Evolutionary conservation across 1,140 invertebrate species (phyloP).

Genomic region (Magallana angulata): DNA sequence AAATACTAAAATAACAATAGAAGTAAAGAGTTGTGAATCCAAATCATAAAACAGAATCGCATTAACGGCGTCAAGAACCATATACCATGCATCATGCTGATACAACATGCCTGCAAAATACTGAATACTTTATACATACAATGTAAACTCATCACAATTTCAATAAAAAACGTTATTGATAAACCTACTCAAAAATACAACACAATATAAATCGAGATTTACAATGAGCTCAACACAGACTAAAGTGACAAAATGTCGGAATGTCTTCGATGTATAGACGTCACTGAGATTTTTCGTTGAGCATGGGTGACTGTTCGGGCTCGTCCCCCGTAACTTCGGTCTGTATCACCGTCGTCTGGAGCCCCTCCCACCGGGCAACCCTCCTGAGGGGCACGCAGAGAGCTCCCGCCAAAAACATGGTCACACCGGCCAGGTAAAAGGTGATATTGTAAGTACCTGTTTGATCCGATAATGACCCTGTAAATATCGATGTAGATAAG

Average conservation of each 20-base stretch:
- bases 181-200: no score
- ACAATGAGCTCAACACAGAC: no score
- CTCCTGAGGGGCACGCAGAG: constrained; percentile 71
- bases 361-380: constrained; percentile 66
- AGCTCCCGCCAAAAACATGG: constrained; percentile 67
- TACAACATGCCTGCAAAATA: no score
- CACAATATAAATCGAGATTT: no score
- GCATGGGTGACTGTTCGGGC: not conserved
- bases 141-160: no score
- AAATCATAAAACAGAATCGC: no score
- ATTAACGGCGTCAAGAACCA: no score
- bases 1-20: no score
- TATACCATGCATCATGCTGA: no score
- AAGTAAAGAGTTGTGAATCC: no score
- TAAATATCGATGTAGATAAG: not conserved
- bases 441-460: constrained; percentile 70
- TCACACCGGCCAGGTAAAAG: constrained; percentile 71
- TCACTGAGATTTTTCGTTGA: not conserved
- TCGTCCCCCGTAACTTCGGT: not conserved
- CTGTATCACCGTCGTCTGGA: not conserved
- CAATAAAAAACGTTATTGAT: no score
- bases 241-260: not conserved
- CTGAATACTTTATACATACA: no score
- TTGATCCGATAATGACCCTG: constrained; percentile 69
- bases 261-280: not conserved